Base-by-base conservation (phyloP, 2,888 invertebrate genomes). In the Epistrophella euchroma region DNA sequence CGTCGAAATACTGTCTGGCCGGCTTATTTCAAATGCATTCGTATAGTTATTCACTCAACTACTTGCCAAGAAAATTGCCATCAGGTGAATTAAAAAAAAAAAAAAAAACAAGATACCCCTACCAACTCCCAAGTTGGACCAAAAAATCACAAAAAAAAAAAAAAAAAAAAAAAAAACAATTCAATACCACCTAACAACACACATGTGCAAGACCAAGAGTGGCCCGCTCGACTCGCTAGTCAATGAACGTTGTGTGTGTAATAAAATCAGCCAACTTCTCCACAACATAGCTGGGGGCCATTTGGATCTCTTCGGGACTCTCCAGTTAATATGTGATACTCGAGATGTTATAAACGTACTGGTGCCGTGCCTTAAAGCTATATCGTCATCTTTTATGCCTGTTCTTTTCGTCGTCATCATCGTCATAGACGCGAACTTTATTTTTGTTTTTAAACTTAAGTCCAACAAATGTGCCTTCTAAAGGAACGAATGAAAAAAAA, bases 241-340 rank as follows among this genome's bases (percentile, higher is more conserved):
- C 81, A 86, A 81, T 81, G 81, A 81, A 77, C 56, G 85, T 55
- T 73, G 85, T 70, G 81, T 73, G 85, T 81, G 68, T 74, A 74
- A 70, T 62, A 77, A 77, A 86, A 77, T 28, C 74, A 73, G 50
- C 64, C 77, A 78, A 82, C 73, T 82, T 86, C 77, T 77, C 74
- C 70, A 73, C 76, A 85, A 86, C 79, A 89, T 89, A 85, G 89
- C 89, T 88, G 88, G 75, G 78, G 88, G 88, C 88, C 84, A 89
- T 88, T 88, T 89, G 88, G 87, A 88, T 88, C 88, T 88, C 88
- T 89, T 88, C 66, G 70, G 79, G 77, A 84, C 87, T 87, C 88
- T 87, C 88, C 88, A 89, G 88, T 89, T 88, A 88, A 88, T 88
- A 89, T 89, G 89, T 88, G 89, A 88, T 88, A 88, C 88, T 88